Percentiles rank a stretch among this genome's conserved stretches.
Evolutionary conservation across 1,140 invertebrate species (phyloP).

Genomic region (Cherax quadricarinatus): DNA sequence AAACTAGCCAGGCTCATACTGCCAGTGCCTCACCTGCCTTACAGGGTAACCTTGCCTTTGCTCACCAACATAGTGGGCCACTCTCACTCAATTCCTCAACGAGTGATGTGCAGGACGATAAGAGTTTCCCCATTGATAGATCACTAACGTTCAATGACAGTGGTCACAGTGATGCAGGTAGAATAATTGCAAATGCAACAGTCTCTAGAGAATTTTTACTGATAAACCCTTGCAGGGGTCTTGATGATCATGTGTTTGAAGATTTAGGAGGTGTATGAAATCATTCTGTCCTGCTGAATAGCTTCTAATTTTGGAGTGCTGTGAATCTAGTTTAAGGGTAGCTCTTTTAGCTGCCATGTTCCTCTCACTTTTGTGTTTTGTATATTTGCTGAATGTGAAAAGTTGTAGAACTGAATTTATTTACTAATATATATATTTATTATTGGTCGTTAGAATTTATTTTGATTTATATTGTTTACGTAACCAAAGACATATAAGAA

Average conservation of each 20-base stretch:
- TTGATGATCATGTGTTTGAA: slow-evolving; percentile 67
- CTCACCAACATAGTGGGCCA: slow-evolving; percentile 67
- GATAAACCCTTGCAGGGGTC: slow-evolving; percentile 60
- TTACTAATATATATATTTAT: slow-evolving; percentile 66
- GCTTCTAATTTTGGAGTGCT: slow-evolving; percentile 61
- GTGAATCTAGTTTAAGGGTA: slow-evolving; percentile 66
- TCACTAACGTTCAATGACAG: slow-evolving; percentile 42
- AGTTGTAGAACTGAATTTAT: slow-evolving; percentile 38
- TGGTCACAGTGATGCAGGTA: slow-evolving; percentile 57
- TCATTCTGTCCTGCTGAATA: slow-evolving; percentile 54
- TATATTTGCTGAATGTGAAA: slow-evolving; percentile 48
- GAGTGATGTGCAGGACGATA: slow-evolving; percentile 67
- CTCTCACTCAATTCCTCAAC: slow-evolving; percentile 67
- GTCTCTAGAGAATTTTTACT: slow-evolving; percentile 63
- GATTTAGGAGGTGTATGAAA: slow-evolving; percentile 69
- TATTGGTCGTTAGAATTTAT: slow-evolving; percentile 33
- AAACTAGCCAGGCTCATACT: slow-evolving; percentile 68
- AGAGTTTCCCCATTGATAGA: slow-evolving; percentile 52
- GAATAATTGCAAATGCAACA: slow-evolving; percentile 42
- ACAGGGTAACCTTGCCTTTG: slow-evolving; percentile 70
- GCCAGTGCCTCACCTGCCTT: slow-evolving; percentile 69
- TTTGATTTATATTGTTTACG: slow-evolving; percentile 37
- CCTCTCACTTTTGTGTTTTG: slow-evolving; percentile 51
- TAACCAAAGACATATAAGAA: slow-evolving; percentile 58
- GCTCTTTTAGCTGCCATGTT: slow-evolving; percentile 56